A percentile compares a stretch with the other conserved stretches of the same genome.
These are phyloP conservation scores for Heptranchias perlo DNA, from an alignment of 2,113 vertebrate species.

Conservation along the genomic window DNA sequence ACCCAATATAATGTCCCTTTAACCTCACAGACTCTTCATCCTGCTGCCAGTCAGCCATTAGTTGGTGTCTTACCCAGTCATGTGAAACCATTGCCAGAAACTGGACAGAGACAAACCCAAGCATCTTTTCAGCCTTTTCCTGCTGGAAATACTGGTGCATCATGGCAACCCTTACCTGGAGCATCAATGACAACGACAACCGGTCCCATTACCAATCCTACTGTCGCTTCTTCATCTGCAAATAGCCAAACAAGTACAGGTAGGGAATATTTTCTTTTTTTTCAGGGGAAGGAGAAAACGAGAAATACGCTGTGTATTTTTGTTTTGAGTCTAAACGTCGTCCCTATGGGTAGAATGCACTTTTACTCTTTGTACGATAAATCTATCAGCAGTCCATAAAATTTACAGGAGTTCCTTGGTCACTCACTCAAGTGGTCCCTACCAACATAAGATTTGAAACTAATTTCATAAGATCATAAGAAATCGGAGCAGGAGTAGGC, in stretches of 20 bases:
- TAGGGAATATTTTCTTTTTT: conserved; percentile 8
- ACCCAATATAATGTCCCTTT: not conserved
- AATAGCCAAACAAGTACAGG: not conserved
- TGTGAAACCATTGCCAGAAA: conserved; percentile 13
- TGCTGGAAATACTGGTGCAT: not conserved
- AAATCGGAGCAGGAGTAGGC: no score
- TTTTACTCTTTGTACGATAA: not conserved
- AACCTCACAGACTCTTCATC: not conserved
- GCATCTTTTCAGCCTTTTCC: conserved; percentile 2
- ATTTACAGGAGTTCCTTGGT: not conserved
- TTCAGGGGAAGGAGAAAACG: not conserved
- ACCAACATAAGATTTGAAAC: not conserved
- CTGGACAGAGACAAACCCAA: not conserved
- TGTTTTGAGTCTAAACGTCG: not conserved
- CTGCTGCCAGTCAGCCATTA: not conserved
- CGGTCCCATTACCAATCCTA: not conserved
- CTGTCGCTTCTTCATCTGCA: not conserved
- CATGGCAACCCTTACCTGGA: not conserved
- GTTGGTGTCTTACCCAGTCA: not conserved
- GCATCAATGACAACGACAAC: not conserved
- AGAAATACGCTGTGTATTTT: not conserved
- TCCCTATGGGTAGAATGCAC: not conserved
- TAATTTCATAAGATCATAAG: no score
- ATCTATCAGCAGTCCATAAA: not conserved
- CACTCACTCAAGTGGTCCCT: not conserved